phyloP scores from a whole-genome alignment of 2,888 invertebrate species.

The Aquatica leii region DNA sequence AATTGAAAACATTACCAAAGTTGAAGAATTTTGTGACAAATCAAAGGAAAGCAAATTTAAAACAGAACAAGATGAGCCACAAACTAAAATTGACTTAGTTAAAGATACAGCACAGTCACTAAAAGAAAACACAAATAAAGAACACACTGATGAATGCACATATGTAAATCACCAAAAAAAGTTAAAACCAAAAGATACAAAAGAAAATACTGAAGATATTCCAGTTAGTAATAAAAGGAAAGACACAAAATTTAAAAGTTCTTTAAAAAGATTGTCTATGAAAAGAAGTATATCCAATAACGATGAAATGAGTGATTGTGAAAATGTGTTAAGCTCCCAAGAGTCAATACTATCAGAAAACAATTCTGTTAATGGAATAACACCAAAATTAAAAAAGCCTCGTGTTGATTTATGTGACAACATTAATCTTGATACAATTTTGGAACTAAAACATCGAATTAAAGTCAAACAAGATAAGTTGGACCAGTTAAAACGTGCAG shows the following conservation, averaged over 20 bases:
- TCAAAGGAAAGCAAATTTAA: no score
- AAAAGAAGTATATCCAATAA: slow-evolving; percentile 14
- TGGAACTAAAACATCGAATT: slow-evolving; percentile 10
- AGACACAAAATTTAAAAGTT: not conserved
- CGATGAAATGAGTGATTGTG: slow-evolving; percentile 5
- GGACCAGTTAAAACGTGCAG: slow-evolving; percentile 21
- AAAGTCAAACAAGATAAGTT: slow-evolving; percentile 14
- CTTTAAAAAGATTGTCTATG: slow-evolving; percentile 16
- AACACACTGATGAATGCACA: no score
- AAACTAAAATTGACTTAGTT: no score
- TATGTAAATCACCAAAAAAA: no score
- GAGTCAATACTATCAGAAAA: not conserved
- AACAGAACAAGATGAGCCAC: no score
- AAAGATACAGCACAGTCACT: no score
- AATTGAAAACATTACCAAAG: no score
- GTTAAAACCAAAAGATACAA: no score
- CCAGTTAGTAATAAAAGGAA: not conserved
- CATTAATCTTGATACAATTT: not conserved
- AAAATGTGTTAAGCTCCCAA: not conserved
- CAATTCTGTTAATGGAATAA: no score
- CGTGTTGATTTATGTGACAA: slow-evolving; percentile 4
- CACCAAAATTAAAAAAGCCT: not conserved
- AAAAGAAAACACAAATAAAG: no score
- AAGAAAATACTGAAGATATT: no score
- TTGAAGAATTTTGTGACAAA: no score